phyloP scores from a whole-genome alignment of 2,888 invertebrate species.

The Schrankia costaestrigalis region DNA sequence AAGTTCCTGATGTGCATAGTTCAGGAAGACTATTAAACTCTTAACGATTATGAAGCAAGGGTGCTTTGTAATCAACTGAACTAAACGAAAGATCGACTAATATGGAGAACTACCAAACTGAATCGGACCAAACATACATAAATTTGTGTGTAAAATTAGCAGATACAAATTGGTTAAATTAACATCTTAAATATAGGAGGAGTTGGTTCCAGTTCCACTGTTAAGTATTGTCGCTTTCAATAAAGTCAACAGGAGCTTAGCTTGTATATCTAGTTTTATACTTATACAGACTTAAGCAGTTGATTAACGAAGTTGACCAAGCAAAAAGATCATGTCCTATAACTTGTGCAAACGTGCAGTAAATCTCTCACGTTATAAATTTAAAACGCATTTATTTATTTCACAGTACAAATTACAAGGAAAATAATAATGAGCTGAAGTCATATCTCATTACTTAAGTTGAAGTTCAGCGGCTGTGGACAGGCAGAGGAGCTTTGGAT shows the following conservation, averaged over 20 bases:
- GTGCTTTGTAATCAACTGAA: too few species aligned
- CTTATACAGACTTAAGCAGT: slow-evolving; percentile 29
- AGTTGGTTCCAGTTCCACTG: too few species aligned
- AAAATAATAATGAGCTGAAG: slow-evolving; percentile 71
- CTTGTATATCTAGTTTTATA: slow-evolving; percentile 19
- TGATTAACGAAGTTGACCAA: slow-evolving; percentile 32
- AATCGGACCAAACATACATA: too few species aligned
- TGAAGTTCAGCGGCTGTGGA: slow-evolving; percentile 64
- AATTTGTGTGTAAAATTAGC: too few species aligned
- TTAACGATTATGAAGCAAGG: too few species aligned
- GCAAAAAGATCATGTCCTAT: slow-evolving; percentile 36
- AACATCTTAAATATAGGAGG: too few species aligned
- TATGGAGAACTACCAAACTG: too few species aligned
- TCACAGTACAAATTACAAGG: slow-evolving; percentile 60
- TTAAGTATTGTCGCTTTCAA: too few species aligned
- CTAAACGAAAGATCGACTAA: too few species aligned
- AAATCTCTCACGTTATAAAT: slow-evolving; percentile 61
- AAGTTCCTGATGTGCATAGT: too few species aligned
- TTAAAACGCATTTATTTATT: slow-evolving; percentile 59
- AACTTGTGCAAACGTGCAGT: slow-evolving; percentile 46
- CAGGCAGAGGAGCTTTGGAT: slow-evolving; percentile 58
- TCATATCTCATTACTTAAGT: slow-evolving; percentile 76
- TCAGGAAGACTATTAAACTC: too few species aligned
- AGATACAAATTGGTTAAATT: too few species aligned
- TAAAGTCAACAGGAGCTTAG: slow-evolving; percentile 8